Evolutionary conservation across 2,797 vertebrate species (phyloP).

Genomic region (Ctenosaura bakeri): DNA sequence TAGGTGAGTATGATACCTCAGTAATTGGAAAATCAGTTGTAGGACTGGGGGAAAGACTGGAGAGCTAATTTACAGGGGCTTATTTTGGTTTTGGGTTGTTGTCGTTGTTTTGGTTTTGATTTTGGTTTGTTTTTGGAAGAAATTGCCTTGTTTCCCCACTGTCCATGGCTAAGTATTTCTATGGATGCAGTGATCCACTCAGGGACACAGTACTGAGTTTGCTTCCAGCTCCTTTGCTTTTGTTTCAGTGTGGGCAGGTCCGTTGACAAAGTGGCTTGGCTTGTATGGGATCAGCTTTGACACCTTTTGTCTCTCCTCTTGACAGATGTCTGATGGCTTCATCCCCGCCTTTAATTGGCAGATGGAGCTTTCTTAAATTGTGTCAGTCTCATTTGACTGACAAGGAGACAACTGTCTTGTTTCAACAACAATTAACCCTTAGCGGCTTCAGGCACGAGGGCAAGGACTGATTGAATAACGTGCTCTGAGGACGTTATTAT

Average conservation of each 20-base stretch:
- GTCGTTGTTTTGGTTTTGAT: no score
- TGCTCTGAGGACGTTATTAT: conserved; percentile 25
- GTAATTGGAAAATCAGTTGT: conserved; percentile 12
- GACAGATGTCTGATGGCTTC: conserved; percentile 78
- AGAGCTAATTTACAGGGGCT: background rate
- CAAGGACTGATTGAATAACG: background rate
- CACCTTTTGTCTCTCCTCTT: conserved; percentile 67
- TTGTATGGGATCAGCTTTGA: conserved; percentile 66
- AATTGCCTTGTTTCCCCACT: background rate
- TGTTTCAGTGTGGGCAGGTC: conserved; percentile 38
- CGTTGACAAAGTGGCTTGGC: conserved; percentile 64
- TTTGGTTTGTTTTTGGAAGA: background rate
- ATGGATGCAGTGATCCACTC: background rate
- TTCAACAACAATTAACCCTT: conserved; percentile 22
- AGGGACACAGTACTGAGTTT: no score
- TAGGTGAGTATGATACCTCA: background rate
- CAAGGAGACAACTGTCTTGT: conserved; percentile 61
- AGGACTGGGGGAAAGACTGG: background rate
- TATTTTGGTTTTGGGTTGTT: background rate
- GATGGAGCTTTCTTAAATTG: conserved; percentile 71
- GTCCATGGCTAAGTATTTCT: background rate
- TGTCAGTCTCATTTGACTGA: conserved; percentile 68
- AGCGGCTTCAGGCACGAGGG: background rate
- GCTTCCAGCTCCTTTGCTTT: background rate
- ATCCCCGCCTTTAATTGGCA: conserved; percentile 74